phyloP scores from a whole-genome alignment of 1,140 invertebrate genomes.

The Drosophila pseudoobscura region DNA sequence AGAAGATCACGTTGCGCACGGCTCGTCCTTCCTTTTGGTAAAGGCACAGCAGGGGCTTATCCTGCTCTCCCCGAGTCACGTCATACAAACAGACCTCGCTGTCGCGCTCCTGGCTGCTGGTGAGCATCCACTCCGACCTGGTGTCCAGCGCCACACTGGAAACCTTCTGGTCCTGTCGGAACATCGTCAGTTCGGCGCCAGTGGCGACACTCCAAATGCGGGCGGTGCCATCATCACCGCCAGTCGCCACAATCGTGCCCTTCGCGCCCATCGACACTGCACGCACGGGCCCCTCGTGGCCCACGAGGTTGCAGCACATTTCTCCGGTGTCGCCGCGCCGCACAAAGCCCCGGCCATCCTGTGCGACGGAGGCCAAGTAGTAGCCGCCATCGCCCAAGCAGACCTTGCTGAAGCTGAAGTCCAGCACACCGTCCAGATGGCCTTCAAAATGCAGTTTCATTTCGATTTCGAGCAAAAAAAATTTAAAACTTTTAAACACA shows the following conservation, averaged over 20 bases:
- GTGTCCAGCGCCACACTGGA: slow-evolving; percentile 95
- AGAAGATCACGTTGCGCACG: slow-evolving; percentile 85
- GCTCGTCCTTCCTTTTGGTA: slow-evolving; percentile 17
- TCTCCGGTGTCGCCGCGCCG: too few relatives aligned
- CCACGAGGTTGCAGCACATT: slow-evolving; percentile 65
- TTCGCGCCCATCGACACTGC: slow-evolving; percentile 95
- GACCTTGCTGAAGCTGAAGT: too few relatives aligned
- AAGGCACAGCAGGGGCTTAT: slow-evolving; percentile 84
- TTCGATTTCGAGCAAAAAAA: too few relatives aligned
- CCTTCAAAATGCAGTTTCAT: too few relatives aligned
- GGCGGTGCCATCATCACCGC: slow-evolving; percentile 96
- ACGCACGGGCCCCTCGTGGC: slow-evolving; percentile 98
- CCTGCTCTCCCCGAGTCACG: slow-evolving; percentile 85
- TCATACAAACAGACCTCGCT: slow-evolving; percentile 92
- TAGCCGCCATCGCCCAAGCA: too few relatives aligned
- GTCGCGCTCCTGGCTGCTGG: slow-evolving; percentile 86
- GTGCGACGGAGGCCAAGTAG: too few relatives aligned
- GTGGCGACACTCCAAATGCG: slow-evolving; percentile 96
- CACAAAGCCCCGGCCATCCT: too few relatives aligned
- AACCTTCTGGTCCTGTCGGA: slow-evolving; percentile 96
- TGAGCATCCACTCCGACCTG: slow-evolving; percentile 85
- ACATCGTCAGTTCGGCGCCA: slow-evolving; percentile 93
- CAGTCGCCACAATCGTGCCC: slow-evolving; percentile 94
- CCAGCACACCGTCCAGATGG: too few relatives aligned
- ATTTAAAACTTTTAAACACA: too few relatives aligned